These are phyloP conservation scores for Sinelater perroti DNA, from an alignment of 2,888 invertebrate genomes.

Conservation along the genomic window DNA sequence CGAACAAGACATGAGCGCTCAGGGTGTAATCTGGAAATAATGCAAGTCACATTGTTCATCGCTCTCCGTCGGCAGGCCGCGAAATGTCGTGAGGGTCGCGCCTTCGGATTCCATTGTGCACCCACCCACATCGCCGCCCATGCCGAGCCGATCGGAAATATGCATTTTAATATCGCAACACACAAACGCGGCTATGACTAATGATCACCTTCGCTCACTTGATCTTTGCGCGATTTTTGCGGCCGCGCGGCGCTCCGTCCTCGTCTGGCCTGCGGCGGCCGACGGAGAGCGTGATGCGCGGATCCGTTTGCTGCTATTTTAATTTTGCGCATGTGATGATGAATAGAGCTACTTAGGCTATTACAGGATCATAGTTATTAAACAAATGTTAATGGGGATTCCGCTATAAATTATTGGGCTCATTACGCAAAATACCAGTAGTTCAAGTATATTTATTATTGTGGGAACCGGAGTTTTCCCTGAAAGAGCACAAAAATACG, in stretches of 20 bases:
- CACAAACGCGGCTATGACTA: slow-evolving; percentile 17
- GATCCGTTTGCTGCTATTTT: slow-evolving; percentile 23
- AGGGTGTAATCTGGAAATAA: slow-evolving; percentile 5
- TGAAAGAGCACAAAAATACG: slow-evolving; percentile 16
- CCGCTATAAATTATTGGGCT: slow-evolving; percentile 14
- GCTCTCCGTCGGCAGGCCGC: slow-evolving; percentile 24
- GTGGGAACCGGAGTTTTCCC: not conserved
- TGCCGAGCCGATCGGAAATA: slow-evolving; percentile 28
- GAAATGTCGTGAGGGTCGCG: slow-evolving; percentile 33
- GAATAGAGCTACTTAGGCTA: slow-evolving; percentile 23
- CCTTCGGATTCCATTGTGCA: slow-evolving; percentile 30
- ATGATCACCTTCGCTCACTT: slow-evolving; percentile 26
- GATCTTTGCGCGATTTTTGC: slow-evolving; percentile 20
- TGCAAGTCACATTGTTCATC: slow-evolving; percentile 27
- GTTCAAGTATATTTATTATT: slow-evolving; percentile 26
- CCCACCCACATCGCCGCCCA: slow-evolving; percentile 29
- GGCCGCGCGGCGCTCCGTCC: not conserved
- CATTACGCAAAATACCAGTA: slow-evolving; percentile 30
- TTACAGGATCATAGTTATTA: slow-evolving; percentile 24
- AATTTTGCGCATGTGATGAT: slow-evolving; percentile 21
- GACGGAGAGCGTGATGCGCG: slow-evolving; percentile 22
- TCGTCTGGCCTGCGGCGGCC: not conserved
- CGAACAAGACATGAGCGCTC: too few species aligned
- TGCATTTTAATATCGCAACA: slow-evolving; percentile 31
- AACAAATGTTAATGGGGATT: slow-evolving; percentile 30